Percentiles rank a stretch among this genome's conserved stretches.
These are phyloP conservation scores for Mus musculus DNA, from an alignment of 2,113 vertebrate species.

Conservation along the genomic window GRCm39 chr7:110819001-110819500, in stretches of 20 bases:
- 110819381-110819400: not conserved
- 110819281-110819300: not conserved
- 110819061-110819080: not conserved
- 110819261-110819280: not conserved
- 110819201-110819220: not conserved
- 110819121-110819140: not conserved
- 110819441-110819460: not conserved
- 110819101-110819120: too few species aligned
- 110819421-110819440: not conserved
- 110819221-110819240: not conserved
- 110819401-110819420: not conserved
- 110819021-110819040: not conserved
- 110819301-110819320: not conserved
- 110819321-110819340: not conserved
- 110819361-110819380: not conserved
- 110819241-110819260: not conserved
- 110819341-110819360: not conserved
- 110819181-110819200: not conserved
- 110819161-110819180: not conserved
- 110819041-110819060: not conserved
- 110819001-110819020: not conserved
- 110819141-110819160: not conserved
- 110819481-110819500: slow-evolving; percentile 27
- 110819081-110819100: not conserved
- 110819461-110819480: not conserved